Conservation (phyloP, 2,113 vertebrate species). For the Nesogale talazaci region DNA sequence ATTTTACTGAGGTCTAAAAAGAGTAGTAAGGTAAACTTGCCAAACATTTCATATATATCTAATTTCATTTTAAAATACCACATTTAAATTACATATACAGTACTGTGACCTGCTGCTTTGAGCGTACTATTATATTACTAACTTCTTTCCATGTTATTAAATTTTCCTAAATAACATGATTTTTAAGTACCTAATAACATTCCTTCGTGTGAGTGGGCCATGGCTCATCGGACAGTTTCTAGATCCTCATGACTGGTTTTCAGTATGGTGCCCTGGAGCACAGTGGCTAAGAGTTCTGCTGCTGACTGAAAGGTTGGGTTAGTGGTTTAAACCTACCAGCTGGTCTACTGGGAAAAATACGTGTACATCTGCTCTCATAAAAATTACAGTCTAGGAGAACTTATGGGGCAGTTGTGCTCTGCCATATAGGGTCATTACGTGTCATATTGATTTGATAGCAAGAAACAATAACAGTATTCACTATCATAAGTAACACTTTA, state of each 20-base stretch:
- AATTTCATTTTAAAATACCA: neutral
- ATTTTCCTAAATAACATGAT: neutral
- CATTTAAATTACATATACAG: neutral
- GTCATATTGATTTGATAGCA: too few relatives aligned
- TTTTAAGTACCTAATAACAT: conserved; percentile 51
- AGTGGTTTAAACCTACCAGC: too few relatives aligned
- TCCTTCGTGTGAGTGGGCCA: neutral
- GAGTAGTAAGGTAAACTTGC: conserved; percentile 19
- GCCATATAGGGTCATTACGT: too few relatives aligned
- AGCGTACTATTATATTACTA: neutral
- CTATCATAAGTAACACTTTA: too few relatives aligned
- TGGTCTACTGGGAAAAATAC: too few relatives aligned
- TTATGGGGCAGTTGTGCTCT: too few relatives aligned
- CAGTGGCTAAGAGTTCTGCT: neutral
- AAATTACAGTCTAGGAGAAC: too few relatives aligned
- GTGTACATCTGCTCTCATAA: too few relatives aligned
- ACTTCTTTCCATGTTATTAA: neutral
- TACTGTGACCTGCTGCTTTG: conserved; percentile 6
- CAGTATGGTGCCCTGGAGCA: neutral
- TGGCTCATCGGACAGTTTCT: too few relatives aligned
- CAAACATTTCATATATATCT: neutral
- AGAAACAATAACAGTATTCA: too few relatives aligned
- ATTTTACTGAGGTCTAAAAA: neutral
- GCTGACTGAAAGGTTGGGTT: neutral
- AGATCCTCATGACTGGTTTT: neutral